Evolutionary conservation across 2,888 invertebrate species (phyloP), one percentile per base, ranked within the genome.

Genomic region (Sussaba pulchella): DNA sequence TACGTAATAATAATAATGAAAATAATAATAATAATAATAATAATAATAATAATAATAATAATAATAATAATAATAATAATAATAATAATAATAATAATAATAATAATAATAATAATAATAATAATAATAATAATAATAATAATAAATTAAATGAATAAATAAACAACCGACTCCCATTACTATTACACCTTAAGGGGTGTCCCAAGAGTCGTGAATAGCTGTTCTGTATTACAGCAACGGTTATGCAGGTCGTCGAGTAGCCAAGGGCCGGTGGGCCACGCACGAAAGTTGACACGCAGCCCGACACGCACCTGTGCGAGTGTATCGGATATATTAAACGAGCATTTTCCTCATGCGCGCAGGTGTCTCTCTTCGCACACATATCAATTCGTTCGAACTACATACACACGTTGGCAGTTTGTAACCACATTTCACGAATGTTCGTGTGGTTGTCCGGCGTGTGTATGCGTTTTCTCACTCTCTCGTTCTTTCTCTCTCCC

Each of bases 401-500:
- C 36, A 61, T n/a, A 50, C 41, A 61, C 47, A 64, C 21, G 64
- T 64, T 61, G 26, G 57, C 57, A 43, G 47, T 57, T 70, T 31
- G 70, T 43, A 64, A n/a, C 57, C 57, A 36, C 57, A 36, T 57
- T 76, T 70, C 24, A 31, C 54, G 54, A 70, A 76, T 70, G 76
- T 76, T 70, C 70, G 69, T 59, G 76, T 82, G 63, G 63, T 66
- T 76, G 41, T 67, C 41, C 57, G 41, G 50, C 61, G 73, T 73
- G 64, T 83, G 78, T 70, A 73, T 73, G 80, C 74, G 78, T 71
- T 47, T 61, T 45, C 59, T 79, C 78, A 78, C 19, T 76, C 50
- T 78, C 69, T 83, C 79, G 81, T 74, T 89, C 89, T 76, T 43
- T 78, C 72, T 82, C 70, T 82, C 78, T 88, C 89, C 69, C 31